Conservation (phyloP, 1,140 invertebrate genomes). For the Andrena cerasifolii region DNA sequence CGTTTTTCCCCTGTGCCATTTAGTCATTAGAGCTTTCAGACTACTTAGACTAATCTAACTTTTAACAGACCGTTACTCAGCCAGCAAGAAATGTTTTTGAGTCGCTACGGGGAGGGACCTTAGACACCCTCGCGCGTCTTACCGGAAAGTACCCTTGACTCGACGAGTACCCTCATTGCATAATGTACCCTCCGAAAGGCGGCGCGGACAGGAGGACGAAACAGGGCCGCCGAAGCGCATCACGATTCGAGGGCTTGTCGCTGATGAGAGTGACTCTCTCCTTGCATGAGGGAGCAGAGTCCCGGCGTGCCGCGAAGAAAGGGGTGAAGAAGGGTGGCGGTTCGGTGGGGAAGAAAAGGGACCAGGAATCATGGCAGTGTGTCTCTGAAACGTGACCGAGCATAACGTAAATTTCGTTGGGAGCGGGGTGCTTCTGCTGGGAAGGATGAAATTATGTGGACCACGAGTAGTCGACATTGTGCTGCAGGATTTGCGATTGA, state of each 20-base stretch:
- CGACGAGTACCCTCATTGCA: slow-evolving; percentile 65
- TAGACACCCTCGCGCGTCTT: slow-evolving; percentile 49
- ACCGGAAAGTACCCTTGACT: slow-evolving; percentile 54
- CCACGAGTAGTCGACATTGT: not conserved
- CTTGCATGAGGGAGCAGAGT: not conserved
- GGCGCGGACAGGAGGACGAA: not conserved
- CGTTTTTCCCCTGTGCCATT: slow-evolving; percentile 49
- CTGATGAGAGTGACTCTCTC: slow-evolving; percentile 55
- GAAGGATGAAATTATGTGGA: slow-evolving; percentile 39
- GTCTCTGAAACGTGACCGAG: slow-evolving; percentile 58
- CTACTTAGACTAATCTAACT: slow-evolving; percentile 61
- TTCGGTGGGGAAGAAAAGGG: not conserved
- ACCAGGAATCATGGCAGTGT: slow-evolving; percentile 49
- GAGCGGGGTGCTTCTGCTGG: not conserved
- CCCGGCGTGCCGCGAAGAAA: not conserved
- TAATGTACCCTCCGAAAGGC: slow-evolving; percentile 63
- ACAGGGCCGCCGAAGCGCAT: slow-evolving; percentile 48
- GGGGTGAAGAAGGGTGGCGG: not conserved
- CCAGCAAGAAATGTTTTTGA: slow-evolving; percentile 61
- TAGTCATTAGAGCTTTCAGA: slow-evolving; percentile 58
- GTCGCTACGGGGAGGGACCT: slow-evolving; percentile 36
- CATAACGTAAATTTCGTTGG: slow-evolving; percentile 51
- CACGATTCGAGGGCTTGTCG: slow-evolving; percentile 51
- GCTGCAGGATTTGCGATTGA: not conserved
- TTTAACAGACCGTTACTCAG: slow-evolving; percentile 58